phyloP scores from a whole-genome alignment of 2,797 vertebrate species.

The Valencia hispanica region DNA sequence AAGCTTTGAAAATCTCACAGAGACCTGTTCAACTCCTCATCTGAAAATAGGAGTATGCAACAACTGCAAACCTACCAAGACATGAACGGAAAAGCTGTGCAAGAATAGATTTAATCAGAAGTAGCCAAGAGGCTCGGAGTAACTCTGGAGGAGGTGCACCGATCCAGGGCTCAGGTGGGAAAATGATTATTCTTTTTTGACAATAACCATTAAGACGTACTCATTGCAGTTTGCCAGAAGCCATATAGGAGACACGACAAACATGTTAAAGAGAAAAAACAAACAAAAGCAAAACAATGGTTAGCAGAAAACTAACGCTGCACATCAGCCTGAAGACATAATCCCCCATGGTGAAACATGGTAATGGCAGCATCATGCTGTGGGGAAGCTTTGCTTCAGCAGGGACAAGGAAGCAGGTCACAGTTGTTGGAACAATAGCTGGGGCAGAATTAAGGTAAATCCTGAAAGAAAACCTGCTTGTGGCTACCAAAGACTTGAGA shows the following conservation, averaged over 20 bases:
- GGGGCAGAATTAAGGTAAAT: neutral
- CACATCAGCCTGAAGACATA: neutral
- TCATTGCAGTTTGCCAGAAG: too few relatives aligned
- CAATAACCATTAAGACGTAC: too few relatives aligned
- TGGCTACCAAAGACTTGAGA: neutral
- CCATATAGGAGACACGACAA: too few relatives aligned
- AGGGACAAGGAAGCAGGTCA: neutral
- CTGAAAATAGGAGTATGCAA: neutral
- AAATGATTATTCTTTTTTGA: too few relatives aligned
- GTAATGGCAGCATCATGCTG: slow-evolving; percentile 1
- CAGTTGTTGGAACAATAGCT: neutral
- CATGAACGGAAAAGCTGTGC: neutral
- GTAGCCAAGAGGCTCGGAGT: too few relatives aligned
- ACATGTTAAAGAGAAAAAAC: too few relatives aligned
- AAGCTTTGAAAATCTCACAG: neutral
- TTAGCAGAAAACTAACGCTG: neutral
- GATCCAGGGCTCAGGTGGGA: neutral
- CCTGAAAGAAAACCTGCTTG: neutral
- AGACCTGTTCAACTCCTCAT: neutral
- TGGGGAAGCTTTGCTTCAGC: neutral
- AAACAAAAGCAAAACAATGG: too few relatives aligned
- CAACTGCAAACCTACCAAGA: neutral
- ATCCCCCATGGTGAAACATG: neutral
- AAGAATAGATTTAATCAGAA: neutral
- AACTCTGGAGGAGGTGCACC: too few relatives aligned